Evolutionary conservation across 2,888 invertebrate genomes (phyloP).

Genomic region (Drosophila monieri): DNA sequence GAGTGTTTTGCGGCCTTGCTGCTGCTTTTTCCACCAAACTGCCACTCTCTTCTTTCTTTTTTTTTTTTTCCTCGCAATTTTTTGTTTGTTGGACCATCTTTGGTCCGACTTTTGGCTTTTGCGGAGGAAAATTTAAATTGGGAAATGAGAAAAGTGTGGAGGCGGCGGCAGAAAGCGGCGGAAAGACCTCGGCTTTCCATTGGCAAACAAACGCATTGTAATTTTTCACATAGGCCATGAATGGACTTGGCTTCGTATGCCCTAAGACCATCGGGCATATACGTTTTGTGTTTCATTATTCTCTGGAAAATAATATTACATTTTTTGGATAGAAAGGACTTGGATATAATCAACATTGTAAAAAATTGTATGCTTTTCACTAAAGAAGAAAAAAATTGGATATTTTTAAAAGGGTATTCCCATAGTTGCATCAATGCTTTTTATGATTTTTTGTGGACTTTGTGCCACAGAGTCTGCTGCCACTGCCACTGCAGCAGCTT

Average conservation of each 20-base stretch:
- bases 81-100: conserved; percentile 19
- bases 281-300: background rate
- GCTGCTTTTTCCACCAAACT: background rate
- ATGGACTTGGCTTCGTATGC: conserved; percentile 3
- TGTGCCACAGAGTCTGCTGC: conserved; percentile 6
- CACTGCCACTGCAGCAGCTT: conserved; percentile 5
- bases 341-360: too few relatives aligned
- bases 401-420: background rate
- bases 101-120: conserved; percentile 36
- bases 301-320: background rate
- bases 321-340: too few relatives aligned
- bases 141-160: conserved; percentile 7
- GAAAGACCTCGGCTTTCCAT: conserved; percentile 34
- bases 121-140: conserved; percentile 3
- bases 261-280: background rate
- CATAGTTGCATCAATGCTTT: background rate
- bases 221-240: conserved; percentile 47
- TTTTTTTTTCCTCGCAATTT: background rate
- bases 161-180: background rate
- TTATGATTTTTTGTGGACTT: conserved; percentile 4
- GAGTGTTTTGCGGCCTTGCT: conserved; percentile 5
- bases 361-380: background rate
- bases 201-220: conserved; percentile 74
- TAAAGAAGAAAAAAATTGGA: background rate
- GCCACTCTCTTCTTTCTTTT: conserved; percentile 11